These are phyloP conservation scores for Sigmodon hispidus DNA, from an alignment of 2,113 vertebrate genomes.

Conservation along the genomic window DNA sequence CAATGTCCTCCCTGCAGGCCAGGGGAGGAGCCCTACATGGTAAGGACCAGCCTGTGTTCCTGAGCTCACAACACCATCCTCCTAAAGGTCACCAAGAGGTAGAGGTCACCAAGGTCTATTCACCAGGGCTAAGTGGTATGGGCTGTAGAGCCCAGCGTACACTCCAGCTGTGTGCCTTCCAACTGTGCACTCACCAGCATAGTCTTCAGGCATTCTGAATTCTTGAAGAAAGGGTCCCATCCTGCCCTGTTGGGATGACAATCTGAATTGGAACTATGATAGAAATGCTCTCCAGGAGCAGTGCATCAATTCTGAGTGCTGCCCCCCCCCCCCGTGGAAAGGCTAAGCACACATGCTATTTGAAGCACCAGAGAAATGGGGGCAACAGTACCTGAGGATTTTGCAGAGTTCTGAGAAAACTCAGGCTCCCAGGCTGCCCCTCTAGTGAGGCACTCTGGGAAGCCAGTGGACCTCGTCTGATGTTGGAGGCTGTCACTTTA, in stretches of 20 bases:
- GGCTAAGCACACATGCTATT: background rate
- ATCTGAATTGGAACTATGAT: background rate
- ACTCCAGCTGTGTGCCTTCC: background rate
- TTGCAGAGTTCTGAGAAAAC: background rate
- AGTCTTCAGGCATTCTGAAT: background rate
- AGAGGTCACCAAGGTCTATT: background rate
- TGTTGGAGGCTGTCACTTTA: background rate
- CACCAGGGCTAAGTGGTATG: fast-evolving
- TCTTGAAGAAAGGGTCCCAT: background rate
- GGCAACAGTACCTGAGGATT: background rate
- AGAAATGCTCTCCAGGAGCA: background rate
- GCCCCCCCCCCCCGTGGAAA: background rate
- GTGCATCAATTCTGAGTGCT: fast-evolving
- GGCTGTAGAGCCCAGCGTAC: background rate
- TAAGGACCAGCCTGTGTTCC: slow-evolving; percentile 81
- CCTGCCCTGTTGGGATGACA: background rate
- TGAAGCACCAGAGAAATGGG: background rate
- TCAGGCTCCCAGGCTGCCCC: too few relatives aligned
- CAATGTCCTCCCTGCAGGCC: slow-evolving; percentile 96
- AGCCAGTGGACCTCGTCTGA: background rate
- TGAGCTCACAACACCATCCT: fast-evolving
- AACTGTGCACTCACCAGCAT: too few relatives aligned
- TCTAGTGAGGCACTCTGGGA: too few relatives aligned
- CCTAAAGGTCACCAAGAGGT: background rate
- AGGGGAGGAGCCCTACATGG: slow-evolving; percentile 96